phyloP scores from a whole-genome alignment of 2,113 vertebrate genomes.

The Tor tambroides region DNA sequence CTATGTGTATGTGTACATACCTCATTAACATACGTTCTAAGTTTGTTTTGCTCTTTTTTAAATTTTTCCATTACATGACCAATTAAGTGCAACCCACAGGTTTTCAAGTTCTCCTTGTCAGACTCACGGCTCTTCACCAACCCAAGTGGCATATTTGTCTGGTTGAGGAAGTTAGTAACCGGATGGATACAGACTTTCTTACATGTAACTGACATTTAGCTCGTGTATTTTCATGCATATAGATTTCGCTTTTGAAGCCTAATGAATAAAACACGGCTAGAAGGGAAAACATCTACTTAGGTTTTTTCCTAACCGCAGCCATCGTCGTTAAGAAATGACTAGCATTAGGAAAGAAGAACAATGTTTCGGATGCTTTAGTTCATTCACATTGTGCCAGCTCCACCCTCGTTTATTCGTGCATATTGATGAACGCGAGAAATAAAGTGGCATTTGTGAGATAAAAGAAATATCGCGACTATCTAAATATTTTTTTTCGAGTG shows the following conservation, averaged over 20 bases:
- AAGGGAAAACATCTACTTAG: neutral
- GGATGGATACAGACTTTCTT: neutral
- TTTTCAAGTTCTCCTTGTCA: conserved; percentile 13
- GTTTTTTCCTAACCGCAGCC: neutral
- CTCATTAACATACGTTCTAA: neutral
- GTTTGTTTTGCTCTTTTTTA: neutral
- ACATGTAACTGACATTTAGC: neutral
- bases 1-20: neutral
- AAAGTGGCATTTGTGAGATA: no score
- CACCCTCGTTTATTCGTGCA: neutral
- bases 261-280: neutral
- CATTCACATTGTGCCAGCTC: neutral
- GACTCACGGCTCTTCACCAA: neutral
- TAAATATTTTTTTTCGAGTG: no score
- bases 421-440: no score
- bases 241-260: neutral
- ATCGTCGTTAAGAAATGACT: neutral
- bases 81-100: conserved; percentile 4
- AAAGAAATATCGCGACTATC: no score
- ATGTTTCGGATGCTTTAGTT: neutral
- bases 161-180: neutral
- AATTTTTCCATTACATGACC: neutral
- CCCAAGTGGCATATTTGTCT: neutral
- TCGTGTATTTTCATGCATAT: neutral
- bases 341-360: neutral